Base-by-base conservation (phyloP, 2,797 vertebrate genomes). In the Cynodonichthys magdalenae region DNA sequence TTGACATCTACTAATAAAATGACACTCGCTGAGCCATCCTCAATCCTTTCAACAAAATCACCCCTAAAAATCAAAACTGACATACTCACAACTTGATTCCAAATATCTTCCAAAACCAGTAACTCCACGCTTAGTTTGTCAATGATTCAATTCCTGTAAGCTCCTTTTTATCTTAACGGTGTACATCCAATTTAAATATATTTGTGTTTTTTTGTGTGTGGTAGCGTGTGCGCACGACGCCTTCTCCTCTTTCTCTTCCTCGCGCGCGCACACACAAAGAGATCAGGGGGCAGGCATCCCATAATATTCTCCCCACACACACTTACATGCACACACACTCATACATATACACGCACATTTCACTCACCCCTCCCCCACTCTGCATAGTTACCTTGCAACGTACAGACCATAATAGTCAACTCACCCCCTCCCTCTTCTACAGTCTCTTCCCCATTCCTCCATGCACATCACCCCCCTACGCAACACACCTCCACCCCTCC, bases 311-410 rank as follows among this genome's bases (percentile, higher is more conserved):
- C 71, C 69, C 65, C 66, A 20, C 66, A 29, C 69, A 63, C 73
- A 87, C 69, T 15, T 60, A 36, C 66, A 55, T 59, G 58, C 73
- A 87, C 85, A 86, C 85, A 81, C 44, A 57, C 62, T 44, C 56
- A 61, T 54, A 66, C 60, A 73, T 63, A 66, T 51, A 78, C 79
- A 68, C 87, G 53, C 53, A 87, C 91, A 83, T 84, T 85, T 79
- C 77, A 79, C 70, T 89, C 82, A 91, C 90, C 93, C 93, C 91
- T 91, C 90, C 92, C 92, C 92, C 92, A 92, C 92, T 91, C 93
- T 92, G 92, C 93, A 92, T 93, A 93, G 94, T 94, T 96, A 95
- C 94, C 95, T 95, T 93, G 94, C 94, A 94, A 95, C 93, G 92
- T 94, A 94, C 95, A 95, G 94, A 94, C 95, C 95, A 95, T 95